Evolutionary conservation across 2,797 vertebrate genomes (phyloP).

Genomic region (Sebastes alutus): DNA sequence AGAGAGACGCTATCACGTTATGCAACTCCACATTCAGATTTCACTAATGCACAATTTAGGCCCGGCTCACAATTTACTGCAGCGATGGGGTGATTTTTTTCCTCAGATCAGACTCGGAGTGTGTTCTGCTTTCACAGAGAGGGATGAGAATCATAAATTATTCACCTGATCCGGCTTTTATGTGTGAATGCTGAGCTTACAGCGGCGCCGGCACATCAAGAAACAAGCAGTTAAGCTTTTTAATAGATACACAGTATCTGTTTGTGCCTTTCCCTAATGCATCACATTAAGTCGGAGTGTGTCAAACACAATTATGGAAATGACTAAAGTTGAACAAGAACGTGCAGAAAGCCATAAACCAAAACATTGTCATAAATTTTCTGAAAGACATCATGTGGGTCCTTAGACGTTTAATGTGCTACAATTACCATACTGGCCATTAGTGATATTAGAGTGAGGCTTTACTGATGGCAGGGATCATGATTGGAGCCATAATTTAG

Average conservation of each 20-base stretch:
- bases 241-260: constrained; percentile 62
- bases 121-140: constrained; percentile 48
- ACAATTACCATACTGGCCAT: constrained; percentile 80
- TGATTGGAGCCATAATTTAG: constrained; percentile 73
- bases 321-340: constrained; percentile 70
- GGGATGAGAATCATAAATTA: constrained; percentile 65
- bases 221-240: constrained; percentile 65
- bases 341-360: constrained; percentile 71
- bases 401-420: constrained; percentile 75
- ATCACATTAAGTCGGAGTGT: constrained; percentile 58
- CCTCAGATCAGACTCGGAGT: constrained; percentile 35
- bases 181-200: constrained; percentile 59
- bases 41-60: constrained; percentile 35
- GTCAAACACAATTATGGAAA: constrained; percentile 77
- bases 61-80: constrained; percentile 28
- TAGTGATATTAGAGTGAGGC: constrained; percentile 81
- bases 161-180: constrained; percentile 70
- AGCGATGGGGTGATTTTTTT: constrained; percentile 9
- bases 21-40: constrained; percentile 36
- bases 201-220: constrained; percentile 37
- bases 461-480: constrained; percentile 75
- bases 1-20: constrained; percentile 27
- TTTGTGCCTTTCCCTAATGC: constrained; percentile 64
- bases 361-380: constrained; percentile 72
- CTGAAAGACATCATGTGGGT: constrained; percentile 64